A percentile compares a stretch with the other conserved stretches of the same genome.
Evolutionary conservation across 1,140 invertebrate genomes (phyloP).

Genomic region (Brachionus koreanus): DNA sequence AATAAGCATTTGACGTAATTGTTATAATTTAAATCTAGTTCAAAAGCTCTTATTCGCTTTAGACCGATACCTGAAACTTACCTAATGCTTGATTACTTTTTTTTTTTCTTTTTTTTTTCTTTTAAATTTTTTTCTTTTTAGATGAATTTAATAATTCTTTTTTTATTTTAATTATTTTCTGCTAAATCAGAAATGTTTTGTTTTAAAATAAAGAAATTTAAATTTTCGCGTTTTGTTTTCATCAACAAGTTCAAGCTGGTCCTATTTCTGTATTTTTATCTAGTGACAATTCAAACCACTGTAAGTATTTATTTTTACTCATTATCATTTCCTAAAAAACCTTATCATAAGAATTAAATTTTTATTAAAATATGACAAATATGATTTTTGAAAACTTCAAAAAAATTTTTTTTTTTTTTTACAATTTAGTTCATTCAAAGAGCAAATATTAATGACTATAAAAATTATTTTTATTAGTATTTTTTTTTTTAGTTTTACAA

Average conservation of each 20-base stretch:
- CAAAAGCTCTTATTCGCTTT: not conserved
- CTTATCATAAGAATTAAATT: no score
- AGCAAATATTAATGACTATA: no score
- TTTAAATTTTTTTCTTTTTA: no score
- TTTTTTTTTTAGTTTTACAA: no score
- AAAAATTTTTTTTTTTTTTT: no score
- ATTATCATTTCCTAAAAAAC: not conserved
- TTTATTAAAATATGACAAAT: no score
- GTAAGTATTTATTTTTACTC: not conserved
- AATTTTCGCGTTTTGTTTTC: not conserved
- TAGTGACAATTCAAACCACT: not conserved
- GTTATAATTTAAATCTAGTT: constrained; percentile 1
- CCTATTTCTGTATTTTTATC: constrained; percentile 5
- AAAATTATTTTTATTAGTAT: no score
- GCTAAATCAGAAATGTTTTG: constrained; percentile 5
- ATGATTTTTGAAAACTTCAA: no score
- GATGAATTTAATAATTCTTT: not conserved
- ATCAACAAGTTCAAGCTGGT: not conserved
- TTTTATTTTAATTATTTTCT: not conserved
- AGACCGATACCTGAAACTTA: constrained; percentile 10
- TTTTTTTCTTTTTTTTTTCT: no score
- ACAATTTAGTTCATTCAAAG: no score
- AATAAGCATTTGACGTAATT: constrained; percentile 18
- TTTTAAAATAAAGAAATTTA: constrained; percentile 31
- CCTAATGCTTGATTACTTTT: not conserved